These are phyloP conservation scores for Machimus atricapillus DNA, from an alignment of 2,888 invertebrate genomes.

Conservation along the genomic window DNA sequence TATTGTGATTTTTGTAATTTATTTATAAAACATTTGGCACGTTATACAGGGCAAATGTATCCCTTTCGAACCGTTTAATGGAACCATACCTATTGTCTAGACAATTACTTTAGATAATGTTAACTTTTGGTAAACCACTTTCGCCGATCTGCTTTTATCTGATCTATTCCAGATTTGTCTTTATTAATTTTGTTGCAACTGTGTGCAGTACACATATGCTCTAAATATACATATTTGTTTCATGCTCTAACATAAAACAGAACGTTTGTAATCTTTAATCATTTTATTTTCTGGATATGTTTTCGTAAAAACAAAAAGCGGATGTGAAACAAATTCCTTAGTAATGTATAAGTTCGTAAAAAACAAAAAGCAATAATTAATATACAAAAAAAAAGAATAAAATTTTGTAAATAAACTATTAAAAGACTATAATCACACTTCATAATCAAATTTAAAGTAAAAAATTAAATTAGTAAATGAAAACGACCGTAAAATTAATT, in stretches of 20 bases:
- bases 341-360: not conserved
- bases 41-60: too few relatives aligned
- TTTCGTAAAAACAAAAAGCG: not conserved
- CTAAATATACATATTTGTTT: too few relatives aligned
- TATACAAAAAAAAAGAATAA: not conserved
- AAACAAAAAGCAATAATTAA: not conserved
- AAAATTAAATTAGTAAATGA: not conserved
- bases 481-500: not conserved
- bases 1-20: too few relatives aligned
- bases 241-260: not conserved
- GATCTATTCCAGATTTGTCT: not conserved
- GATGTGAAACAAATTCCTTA: not conserved
- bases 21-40: too few relatives aligned
- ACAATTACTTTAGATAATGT: too few relatives aligned
- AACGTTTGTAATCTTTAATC: not conserved
- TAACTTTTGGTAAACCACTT: too few relatives aligned
- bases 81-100: not conserved
- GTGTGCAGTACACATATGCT: not conserved
- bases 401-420: not conserved
- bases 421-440: not conserved
- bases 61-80: too few relatives aligned
- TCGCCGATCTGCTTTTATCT: not conserved
- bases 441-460: not conserved
- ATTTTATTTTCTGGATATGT: too few relatives aligned
- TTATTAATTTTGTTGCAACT: not conserved